Evolutionary conservation across 2,888 invertebrate species (phyloP).

Genomic region (Baccha elongata): DNA sequence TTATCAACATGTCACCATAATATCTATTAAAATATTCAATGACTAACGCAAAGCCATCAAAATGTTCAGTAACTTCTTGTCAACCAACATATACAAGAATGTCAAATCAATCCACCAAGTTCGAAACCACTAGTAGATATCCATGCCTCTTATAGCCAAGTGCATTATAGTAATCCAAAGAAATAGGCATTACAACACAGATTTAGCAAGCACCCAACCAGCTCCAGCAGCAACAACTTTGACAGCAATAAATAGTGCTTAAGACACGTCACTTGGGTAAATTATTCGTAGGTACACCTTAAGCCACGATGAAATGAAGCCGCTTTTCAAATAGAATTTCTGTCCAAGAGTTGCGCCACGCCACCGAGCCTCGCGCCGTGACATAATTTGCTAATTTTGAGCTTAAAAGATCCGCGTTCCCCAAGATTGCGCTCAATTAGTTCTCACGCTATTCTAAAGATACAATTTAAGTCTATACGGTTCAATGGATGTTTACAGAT

Average conservation of each 20-base stretch:
- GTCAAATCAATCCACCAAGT: constrained; percentile 53
- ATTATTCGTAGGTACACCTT: constrained; percentile 54
- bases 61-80: constrained; percentile 35
- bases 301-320: constrained; percentile 61
- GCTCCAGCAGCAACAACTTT: constrained; percentile 17
- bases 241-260: constrained; percentile 63
- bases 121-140: constrained; percentile 36
- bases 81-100: constrained; percentile 32
- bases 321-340: constrained; percentile 39
- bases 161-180: constrained; percentile 14
- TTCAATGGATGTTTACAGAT: constrained; percentile 6
- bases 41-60: constrained; percentile 35
- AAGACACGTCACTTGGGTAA: constrained; percentile 60
- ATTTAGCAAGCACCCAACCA: constrained; percentile 13
- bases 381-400: constrained; percentile 70
- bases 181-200: constrained; percentile 28
- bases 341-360: constrained; percentile 29
- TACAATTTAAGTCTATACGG: neutral
- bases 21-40: constrained; percentile 56
- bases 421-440: constrained; percentile 64
- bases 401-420: constrained; percentile 70
- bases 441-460: constrained; percentile 61
- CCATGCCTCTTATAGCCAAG: constrained; percentile 2
- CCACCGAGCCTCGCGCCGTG: constrained; percentile 34
- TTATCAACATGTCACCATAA: constrained; percentile 51